phyloP scores from a whole-genome alignment of 2,113 vertebrate species.

The Tachysurus fulvidraco region DNA sequence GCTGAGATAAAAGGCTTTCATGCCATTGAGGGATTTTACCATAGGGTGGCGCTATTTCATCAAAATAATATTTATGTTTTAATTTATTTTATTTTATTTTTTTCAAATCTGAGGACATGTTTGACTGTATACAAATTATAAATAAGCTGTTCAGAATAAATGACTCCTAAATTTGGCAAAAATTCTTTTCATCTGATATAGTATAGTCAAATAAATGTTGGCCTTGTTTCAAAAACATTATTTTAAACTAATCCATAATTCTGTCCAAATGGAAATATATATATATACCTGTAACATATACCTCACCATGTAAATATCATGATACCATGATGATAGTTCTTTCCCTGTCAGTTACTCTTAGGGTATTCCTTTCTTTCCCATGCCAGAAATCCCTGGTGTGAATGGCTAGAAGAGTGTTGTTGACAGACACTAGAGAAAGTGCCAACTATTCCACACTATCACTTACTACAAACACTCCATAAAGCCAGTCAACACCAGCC shows the following conservation, averaged over 20 bases:
- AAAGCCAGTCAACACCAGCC: conserved; percentile 61
- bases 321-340: not conserved
- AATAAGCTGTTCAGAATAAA: not conserved
- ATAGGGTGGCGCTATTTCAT: conserved; percentile 5
- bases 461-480: conserved; percentile 65
- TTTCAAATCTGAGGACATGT: not conserved
- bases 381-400: conserved; percentile 23
- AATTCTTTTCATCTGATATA: not conserved
- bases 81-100: not conserved
- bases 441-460: conserved; percentile 54
- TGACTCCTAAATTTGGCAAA: not conserved
- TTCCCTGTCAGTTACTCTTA: conserved; percentile 24
- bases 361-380: conserved; percentile 20
- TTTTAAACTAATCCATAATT: conserved; percentile 4
- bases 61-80: not conserved
- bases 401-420: conserved; percentile 36
- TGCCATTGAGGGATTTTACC: not conserved
- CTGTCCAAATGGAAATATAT: not conserved
- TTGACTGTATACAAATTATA: not conserved
- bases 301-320: not conserved
- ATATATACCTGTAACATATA: not conserved
- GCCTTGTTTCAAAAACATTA: not conserved
- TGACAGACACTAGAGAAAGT: conserved; percentile 53
- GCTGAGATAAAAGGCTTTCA: not conserved
- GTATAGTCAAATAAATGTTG: not conserved